Conservation (phyloP, 2,113 vertebrate genomes). For the Eurypyga helias region DNA sequence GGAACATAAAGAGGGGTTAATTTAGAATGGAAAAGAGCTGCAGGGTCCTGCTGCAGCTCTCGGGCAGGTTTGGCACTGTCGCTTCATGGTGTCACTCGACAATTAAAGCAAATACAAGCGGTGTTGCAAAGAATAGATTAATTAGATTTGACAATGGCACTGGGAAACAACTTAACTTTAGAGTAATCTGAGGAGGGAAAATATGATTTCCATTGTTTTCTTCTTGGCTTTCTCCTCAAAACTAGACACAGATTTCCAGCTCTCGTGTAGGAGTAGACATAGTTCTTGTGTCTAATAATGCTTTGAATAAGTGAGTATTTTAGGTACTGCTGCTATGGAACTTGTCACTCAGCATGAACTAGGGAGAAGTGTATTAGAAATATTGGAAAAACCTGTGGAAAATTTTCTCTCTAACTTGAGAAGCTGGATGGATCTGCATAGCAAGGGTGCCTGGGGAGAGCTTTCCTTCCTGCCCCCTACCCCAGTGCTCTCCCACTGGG, state of each 20-base stretch:
- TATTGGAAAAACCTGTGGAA: neutral
- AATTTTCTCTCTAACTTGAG: neutral
- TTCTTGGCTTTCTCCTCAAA: constrained; percentile 7
- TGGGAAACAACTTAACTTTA: neutral
- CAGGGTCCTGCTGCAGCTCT: neutral
- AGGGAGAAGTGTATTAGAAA: neutral
- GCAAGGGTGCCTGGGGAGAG: neutral
- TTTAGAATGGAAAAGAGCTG: neutral
- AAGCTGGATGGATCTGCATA: neutral
- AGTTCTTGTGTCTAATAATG: neutral
- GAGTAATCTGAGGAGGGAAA: neutral
- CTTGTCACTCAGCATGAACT: neutral
- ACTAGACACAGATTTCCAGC: neutral
- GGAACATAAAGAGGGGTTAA: neutral
- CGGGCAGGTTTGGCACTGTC: neutral
- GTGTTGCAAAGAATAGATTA: neutral
- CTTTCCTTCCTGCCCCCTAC: neutral
- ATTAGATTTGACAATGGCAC: neutral
- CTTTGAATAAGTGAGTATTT: neutral
- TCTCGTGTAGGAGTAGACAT: neutral
- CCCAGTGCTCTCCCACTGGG: accelerated
- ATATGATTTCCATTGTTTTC: neutral
- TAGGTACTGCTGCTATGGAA: neutral
- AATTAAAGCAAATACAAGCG: neutral
- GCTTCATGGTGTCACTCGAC: neutral